A percentile compares a stretch with the other conserved stretches of the same genome.
Evolutionary conservation across 2,113 vertebrate species (phyloP).

Genomic region (Probosciger aterrimus): DNA sequence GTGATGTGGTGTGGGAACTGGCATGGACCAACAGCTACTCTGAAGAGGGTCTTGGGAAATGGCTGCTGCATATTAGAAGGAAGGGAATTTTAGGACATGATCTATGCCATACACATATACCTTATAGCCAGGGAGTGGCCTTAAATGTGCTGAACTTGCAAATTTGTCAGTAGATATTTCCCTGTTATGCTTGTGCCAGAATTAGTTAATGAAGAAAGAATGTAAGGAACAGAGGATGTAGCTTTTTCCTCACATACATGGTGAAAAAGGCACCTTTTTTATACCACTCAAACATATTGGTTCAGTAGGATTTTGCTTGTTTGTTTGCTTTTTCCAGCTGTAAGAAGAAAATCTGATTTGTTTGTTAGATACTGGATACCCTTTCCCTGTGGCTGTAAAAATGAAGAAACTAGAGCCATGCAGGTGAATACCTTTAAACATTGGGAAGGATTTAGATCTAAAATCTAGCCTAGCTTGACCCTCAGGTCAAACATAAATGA

Average conservation of each 20-base stretch:
- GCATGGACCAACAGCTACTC: rapidly evolving
- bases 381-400: background rate
- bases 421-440: background rate
- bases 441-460: background rate
- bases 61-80: background rate
- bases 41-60: background rate
- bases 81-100: background rate
- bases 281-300: background rate
- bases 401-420: background rate
- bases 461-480: background rate
- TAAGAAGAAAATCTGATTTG: background rate
- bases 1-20: background rate
- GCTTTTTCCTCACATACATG: background rate
- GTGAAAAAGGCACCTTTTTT: background rate
- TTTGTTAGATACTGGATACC: background rate
- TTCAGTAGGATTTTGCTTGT: background rate
- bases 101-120: background rate
- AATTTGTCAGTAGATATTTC: background rate
- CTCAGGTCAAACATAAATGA: background rate
- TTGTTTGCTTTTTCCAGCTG: background rate
- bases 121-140: background rate
- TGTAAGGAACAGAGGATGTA: background rate
- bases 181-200: background rate
- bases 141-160: background rate
- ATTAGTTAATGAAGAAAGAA: background rate